Evolutionary conservation across 2,113 vertebrate genomes (phyloP).

Genomic region (Chionodraco myersi): DNA sequence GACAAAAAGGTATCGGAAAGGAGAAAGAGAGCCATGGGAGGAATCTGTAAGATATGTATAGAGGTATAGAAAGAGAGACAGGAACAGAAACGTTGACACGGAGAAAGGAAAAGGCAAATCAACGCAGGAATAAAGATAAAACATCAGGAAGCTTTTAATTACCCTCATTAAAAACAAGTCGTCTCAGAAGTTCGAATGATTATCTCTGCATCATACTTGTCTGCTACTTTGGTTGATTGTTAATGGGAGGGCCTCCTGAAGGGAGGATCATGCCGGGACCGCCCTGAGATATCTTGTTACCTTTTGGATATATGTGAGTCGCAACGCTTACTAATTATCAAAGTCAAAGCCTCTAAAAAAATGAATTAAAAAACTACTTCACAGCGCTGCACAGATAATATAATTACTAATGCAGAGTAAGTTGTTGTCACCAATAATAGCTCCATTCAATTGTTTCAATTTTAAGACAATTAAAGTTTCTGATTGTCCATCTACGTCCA

Average conservation of each 20-base stretch:
- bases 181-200: not conserved
- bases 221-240: constrained; percentile 3
- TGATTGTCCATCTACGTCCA: constrained; percentile 41
- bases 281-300: constrained; percentile 14
- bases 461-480: constrained; percentile 49
- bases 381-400: constrained; percentile 9
- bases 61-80: not conserved
- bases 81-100: constrained; percentile 7
- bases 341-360: constrained; percentile 22
- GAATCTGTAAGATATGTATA: not conserved
- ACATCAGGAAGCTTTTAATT: not conserved
- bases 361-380: constrained; percentile 16
- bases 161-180: constrained; percentile 23
- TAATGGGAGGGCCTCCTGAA: constrained; percentile 14
- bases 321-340: constrained; percentile 19
- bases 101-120: constrained; percentile 10
- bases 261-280: constrained; percentile 22
- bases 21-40: not conserved
- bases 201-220: constrained; percentile 9
- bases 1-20: not conserved
- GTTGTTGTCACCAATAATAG: constrained; percentile 50
- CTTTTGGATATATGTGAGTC: constrained; percentile 21
- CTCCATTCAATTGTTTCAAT: constrained; percentile 49
- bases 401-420: constrained; percentile 50
- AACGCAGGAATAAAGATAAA: constrained; percentile 30